These are phyloP conservation scores for Ranitomeya imitator DNA, from an alignment of 2,113 vertebrate genomes.

Conservation along the genomic window DNA sequence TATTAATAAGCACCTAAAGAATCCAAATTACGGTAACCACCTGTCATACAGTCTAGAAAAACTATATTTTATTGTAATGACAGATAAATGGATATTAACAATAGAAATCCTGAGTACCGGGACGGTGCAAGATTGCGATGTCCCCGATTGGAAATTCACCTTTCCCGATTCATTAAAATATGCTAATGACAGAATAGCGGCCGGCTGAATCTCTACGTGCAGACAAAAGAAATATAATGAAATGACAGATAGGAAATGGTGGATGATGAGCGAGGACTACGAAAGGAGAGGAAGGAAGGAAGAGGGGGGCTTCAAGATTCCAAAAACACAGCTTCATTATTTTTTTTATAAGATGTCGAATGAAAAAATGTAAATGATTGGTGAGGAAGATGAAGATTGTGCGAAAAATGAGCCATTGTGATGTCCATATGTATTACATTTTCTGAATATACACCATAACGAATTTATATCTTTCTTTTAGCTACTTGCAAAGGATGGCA, in stretches of 20 bases:
- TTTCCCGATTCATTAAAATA: slow-evolving; percentile 43
- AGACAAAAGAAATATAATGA: slow-evolving; percentile 40
- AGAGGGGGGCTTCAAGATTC: background rate
- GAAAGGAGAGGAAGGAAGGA: slow-evolving; percentile 45
- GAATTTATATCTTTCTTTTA: background rate
- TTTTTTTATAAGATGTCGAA: background rate
- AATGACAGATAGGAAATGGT: slow-evolving; percentile 40
- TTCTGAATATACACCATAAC: background rate
- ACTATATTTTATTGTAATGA: background rate
- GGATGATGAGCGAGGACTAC: slow-evolving; percentile 28
- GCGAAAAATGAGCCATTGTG: background rate
- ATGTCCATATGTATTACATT: background rate
- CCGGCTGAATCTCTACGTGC: background rate
- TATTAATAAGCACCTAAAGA: background rate
- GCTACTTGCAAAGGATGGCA: background rate
- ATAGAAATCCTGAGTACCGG: background rate
- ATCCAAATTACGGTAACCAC: background rate
- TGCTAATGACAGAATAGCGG: slow-evolving; percentile 5
- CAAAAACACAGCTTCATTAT: background rate
- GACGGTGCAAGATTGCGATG: slow-evolving; percentile 5
- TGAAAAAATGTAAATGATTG: background rate
- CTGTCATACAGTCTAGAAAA: background rate
- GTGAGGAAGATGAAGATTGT: background rate
- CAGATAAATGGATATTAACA: slow-evolving; percentile 20
- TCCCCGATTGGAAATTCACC: slow-evolving; percentile 19